Evolutionary conservation across 1,140 invertebrate species (phyloP).

Genomic region (Drosophila hydei): DNA sequence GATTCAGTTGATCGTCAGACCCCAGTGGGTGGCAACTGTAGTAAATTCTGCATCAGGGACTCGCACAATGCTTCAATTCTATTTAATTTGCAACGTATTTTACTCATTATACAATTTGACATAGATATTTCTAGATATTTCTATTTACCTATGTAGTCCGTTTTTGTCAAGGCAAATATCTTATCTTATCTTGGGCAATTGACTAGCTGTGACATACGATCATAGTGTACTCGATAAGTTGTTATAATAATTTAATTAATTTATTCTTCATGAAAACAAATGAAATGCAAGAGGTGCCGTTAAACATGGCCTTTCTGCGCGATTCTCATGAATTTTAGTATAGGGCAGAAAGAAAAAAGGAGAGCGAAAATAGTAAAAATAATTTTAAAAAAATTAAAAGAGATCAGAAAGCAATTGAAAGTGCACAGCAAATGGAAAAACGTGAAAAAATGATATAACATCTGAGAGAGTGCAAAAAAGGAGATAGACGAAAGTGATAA

Average conservation of each 20-base stretch:
- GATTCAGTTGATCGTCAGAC: slow-evolving; percentile 14
- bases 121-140: neutral
- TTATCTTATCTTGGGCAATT: neutral
- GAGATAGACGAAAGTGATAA: neutral
- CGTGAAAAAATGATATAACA: no score
- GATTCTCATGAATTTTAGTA: neutral
- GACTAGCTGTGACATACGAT: neutral
- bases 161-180: no score
- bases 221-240: neutral
- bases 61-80: neutral
- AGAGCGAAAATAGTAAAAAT: neutral
- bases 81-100: neutral
- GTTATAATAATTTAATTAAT: no score
- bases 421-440: no score
- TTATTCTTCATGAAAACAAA: no score
- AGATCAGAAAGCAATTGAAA: no score
- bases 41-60: neutral
- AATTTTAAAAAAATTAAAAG: no score
- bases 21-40: neutral
- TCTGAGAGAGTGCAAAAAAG: neutral
- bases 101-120: no score
- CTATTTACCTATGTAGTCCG: neutral
- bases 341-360: neutral
- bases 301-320: neutral
- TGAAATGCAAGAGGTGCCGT: no score